Conservation (phyloP, 2,113 vertebrate genomes). For the Cyanocitta stelleri region DNA sequence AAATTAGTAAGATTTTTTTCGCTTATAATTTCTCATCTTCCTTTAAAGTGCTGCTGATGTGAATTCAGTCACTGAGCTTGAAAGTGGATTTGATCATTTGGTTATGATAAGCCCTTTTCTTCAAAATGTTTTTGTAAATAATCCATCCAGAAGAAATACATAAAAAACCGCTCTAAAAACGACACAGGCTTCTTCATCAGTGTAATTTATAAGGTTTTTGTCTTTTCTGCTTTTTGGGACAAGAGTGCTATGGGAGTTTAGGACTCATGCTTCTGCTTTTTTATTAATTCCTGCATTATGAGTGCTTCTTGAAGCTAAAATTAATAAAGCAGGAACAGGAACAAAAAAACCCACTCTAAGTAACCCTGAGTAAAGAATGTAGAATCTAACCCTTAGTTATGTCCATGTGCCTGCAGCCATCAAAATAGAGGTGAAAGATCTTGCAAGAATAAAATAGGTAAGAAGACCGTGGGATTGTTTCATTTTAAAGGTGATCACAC, state of each 20-base stretch:
- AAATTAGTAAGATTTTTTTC: background rate
- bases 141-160: background rate
- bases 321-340: background rate
- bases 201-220: background rate
- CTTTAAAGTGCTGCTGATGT: background rate
- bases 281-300: background rate
- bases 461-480: background rate
- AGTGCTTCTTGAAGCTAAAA: background rate
- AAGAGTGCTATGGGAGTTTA: background rate
- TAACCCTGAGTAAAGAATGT: background rate
- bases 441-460: background rate
- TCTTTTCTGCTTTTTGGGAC: background rate
- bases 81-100: background rate
- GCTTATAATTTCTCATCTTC: background rate
- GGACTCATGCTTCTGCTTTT: background rate
- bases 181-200: background rate
- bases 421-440: background rate
- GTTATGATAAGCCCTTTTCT: background rate
- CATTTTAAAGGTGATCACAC: background rate
- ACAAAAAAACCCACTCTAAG: rapidly evolving
- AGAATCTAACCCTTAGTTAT: background rate
- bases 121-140: background rate
- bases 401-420: background rate
- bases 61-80: background rate
- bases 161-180: background rate